Percentiles rank a stretch among this genome's conserved stretches.
phyloP scores from a whole-genome alignment of 2,797 vertebrate species.

The Morus bassanus region DNA sequence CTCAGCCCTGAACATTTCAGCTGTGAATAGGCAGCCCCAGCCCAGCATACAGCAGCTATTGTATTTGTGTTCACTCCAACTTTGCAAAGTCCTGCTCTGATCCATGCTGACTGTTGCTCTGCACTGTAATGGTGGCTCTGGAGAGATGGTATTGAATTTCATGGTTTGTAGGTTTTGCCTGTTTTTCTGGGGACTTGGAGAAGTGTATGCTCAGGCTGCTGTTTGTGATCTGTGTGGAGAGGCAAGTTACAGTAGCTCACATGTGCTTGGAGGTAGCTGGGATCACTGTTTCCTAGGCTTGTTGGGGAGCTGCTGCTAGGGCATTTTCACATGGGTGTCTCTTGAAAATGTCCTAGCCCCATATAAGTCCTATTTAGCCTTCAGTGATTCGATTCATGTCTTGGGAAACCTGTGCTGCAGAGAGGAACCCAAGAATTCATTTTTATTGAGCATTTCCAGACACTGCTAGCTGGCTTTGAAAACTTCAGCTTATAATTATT shows the following conservation, averaged over 20 bases:
- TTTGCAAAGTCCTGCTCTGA: not conserved
- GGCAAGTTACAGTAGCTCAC: not conserved
- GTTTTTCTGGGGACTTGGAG: not conserved
- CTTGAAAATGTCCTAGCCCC: not conserved
- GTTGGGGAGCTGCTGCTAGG: not conserved
- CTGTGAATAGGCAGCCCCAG: not conserved
- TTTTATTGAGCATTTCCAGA: not conserved
- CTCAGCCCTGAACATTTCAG: not conserved
- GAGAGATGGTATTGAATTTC: not conserved
- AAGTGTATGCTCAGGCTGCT: not conserved
- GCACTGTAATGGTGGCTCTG: accelerated
- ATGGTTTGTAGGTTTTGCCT: not conserved
- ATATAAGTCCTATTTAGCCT: not conserved
- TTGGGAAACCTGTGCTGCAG: not conserved
- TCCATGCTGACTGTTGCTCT: not conserved
- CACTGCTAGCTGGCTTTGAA: not conserved
- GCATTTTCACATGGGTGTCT: not conserved
- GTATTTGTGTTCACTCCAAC: not conserved
- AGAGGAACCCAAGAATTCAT: not conserved
- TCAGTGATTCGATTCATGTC: not conserved
- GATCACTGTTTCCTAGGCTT: not conserved
- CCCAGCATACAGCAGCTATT: not conserved
- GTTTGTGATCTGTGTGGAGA: not conserved
- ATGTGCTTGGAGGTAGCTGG: not conserved
- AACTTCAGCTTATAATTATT: constrained; percentile 10